Conservation (phyloP, 1,140 invertebrate genomes). For the Conus betulinus region DNA sequence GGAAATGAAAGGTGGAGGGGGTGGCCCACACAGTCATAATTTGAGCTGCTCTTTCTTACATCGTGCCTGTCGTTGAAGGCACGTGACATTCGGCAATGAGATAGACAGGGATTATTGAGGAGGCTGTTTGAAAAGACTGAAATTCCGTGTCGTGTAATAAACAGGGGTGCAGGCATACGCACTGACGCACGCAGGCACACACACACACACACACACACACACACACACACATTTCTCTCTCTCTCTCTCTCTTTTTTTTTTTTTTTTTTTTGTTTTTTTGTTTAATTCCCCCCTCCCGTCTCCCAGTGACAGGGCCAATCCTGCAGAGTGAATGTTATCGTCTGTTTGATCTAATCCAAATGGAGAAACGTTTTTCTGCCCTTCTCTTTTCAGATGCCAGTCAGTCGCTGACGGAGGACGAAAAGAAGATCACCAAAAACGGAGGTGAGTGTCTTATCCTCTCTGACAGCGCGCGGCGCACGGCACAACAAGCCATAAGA, state of each 20-base stretch:
- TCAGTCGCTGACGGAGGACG: conserved; percentile 53
- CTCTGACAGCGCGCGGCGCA: neutral
- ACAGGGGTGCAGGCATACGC: too few species aligned
- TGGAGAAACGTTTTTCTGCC: conserved; percentile 18
- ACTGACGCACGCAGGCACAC: too few species aligned
- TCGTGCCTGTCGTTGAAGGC: neutral
- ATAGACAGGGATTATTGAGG: neutral
- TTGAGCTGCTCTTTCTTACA: too few species aligned
- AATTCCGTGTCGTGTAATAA: neutral
- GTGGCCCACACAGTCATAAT: too few species aligned
- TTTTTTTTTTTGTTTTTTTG: neutral
- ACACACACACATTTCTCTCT: neutral
- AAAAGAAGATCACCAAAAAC: conserved; percentile 62
- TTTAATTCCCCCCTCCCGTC: neutral
- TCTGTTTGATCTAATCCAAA: conserved; percentile 30
- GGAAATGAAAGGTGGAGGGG: too few species aligned
- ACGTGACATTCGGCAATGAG: neutral
- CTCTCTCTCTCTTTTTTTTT: neutral
- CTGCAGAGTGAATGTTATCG: neutral
- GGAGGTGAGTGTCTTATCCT: conserved; percentile 46
- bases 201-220: too few species aligned
- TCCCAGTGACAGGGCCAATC: neutral
- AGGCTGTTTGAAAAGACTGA: conserved; percentile 2
- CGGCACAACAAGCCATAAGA: neutral
- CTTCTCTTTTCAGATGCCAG: conserved; percentile 50